Percentiles rank a stretch among this genome's conserved stretches.
phyloP scores from a whole-genome alignment of 2,797 vertebrate genomes.

The Mareca strepera region DNA sequence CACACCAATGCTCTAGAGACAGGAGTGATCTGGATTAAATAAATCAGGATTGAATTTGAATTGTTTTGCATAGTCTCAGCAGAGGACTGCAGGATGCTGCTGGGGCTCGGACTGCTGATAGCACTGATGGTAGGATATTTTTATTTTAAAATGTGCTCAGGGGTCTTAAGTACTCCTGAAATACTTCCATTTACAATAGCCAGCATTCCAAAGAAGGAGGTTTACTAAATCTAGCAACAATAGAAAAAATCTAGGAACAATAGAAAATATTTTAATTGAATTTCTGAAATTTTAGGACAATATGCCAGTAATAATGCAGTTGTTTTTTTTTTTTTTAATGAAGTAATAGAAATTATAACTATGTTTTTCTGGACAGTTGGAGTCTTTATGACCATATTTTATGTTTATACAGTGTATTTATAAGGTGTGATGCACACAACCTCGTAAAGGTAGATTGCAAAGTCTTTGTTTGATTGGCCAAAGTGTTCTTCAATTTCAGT shows the following conservation, averaged over 20 bases:
- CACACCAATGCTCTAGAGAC: not conserved
- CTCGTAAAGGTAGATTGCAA: not conserved
- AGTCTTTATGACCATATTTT: not conserved
- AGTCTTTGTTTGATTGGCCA: not conserved
- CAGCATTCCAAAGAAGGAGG: not conserved
- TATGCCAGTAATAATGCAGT: not conserved
- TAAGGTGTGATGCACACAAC: not conserved
- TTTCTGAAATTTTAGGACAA: not conserved
- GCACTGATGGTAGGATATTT: not conserved
- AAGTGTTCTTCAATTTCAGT: not conserved
- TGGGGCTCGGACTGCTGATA: not conserved
- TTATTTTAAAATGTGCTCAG: slow-evolving; percentile 24
- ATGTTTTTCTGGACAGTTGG: not conserved
- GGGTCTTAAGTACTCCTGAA: slow-evolving; percentile 4
- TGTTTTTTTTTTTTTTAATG: not conserved
- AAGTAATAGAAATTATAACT: not conserved
- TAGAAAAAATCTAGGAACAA: not conserved
- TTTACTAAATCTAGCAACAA: not conserved
- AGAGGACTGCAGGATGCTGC: not conserved
- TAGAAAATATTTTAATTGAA: not conserved
- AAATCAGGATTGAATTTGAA: not conserved
- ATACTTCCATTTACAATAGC: not conserved
- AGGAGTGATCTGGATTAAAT: not conserved
- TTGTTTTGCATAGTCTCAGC: not conserved
- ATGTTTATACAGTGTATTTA: not conserved